Base-by-base conservation (phyloP, 37 sponge, comb jelly and placozoan species). In the Ianthella basta region DNA sequence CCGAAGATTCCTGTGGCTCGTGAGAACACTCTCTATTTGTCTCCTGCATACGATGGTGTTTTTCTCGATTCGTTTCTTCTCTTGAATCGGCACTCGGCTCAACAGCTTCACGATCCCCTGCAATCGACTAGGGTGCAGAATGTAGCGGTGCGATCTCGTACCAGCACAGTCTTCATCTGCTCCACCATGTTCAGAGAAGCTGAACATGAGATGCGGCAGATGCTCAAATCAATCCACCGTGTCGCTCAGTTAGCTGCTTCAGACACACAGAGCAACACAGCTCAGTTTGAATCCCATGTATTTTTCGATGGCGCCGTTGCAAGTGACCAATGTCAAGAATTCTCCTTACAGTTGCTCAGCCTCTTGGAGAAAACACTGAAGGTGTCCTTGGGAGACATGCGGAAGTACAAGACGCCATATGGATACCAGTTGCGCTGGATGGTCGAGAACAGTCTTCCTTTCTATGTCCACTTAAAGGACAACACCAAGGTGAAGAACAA, bases 141-240 rank as follows among this genome's bases (percentile, higher is more conserved):
- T 35, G 73, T 56, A 32, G 55, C 56, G 4, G 27, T 54, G 59
- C 88, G 12, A 38, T 21, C 55, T 16, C 19, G 15, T 33, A 41
- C 65, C 1, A 59, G 91, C 13, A 60, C 74, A 3, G 89, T 96
- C 0, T 96, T 91, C 56, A 86, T 96, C 21, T 96, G 96, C 61
- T 90, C 96, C 37, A 96, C 96, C 32, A 96, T 96, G 96, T 96
- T 85, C 77, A 84, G 85, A 4, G 96, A 96, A 37, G 69, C 69
- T 18, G 84, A 55, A 15, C 21, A 66, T 16, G 96, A 95, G 55
- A 91, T 91, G 96, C 59, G 39, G 10, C 93, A 92, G 50, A 84
- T 95, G 90, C 81, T 96, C 55, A 79, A 33, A 15, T 93, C 93
- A n/a, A 90, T 96, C 36, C 30, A 86, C 21, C 55, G 83, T 1